These are phyloP conservation scores for Rousettus leschenaultii DNA, from an alignment of 2,113 vertebrate genomes.

Conservation along the genomic window DNA sequence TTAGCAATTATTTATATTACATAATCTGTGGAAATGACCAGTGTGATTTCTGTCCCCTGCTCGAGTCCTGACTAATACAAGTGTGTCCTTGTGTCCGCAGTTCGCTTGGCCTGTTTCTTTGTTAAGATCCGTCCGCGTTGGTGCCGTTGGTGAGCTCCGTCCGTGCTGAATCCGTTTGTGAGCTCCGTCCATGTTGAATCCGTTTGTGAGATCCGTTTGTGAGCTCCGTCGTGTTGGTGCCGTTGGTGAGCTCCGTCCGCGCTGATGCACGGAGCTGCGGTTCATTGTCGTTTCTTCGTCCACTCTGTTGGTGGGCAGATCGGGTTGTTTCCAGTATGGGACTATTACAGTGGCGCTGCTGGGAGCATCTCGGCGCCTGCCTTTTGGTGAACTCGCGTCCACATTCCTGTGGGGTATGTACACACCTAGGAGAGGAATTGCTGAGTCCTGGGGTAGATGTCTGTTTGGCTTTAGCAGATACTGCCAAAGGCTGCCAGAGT, in stretches of 20 bases:
- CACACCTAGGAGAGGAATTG: background rate
- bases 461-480: background rate
- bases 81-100: background rate
- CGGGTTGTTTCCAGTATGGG: background rate
- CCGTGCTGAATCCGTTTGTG: no score
- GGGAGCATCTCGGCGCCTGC: background rate
- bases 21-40: background rate
- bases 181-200: no score
- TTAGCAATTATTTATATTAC: background rate
- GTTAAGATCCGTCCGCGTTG: background rate
- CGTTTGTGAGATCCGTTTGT: no score
- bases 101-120: background rate
- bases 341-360: background rate
- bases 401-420: background rate
- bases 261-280: background rate
- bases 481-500: background rate
- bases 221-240: no score
- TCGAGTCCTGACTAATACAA: background rate
- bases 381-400: background rate
- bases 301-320: background rate
- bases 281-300: background rate
- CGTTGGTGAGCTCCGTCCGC: no score
- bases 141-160: no score
- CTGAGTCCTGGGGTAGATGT: background rate
- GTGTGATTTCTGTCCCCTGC: background rate